These are phyloP conservation scores for Brachionus calyciflorus DNA, from an alignment of 1,140 invertebrate species.

Conservation along the genomic window DNA sequence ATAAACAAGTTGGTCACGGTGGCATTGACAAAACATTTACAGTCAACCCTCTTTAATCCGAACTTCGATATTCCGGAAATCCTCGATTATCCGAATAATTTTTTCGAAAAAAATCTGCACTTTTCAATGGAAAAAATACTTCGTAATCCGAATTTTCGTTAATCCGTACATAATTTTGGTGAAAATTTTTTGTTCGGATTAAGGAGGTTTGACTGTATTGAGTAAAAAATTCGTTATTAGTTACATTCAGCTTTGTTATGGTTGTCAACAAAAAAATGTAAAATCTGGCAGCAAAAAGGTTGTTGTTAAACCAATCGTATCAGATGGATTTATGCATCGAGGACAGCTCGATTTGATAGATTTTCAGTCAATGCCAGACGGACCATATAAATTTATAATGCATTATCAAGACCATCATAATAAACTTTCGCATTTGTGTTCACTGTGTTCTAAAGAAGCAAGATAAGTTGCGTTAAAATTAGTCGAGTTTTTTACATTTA, in stretches of 20 bases:
- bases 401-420: slow-evolving; percentile 62
- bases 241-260: slow-evolving; percentile 44
- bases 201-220: too few species aligned
- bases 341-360: slow-evolving; percentile 49
- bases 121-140: too few species aligned
- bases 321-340: slow-evolving; percentile 45
- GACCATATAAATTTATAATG: slow-evolving; percentile 58
- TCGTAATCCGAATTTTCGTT: too few species aligned
- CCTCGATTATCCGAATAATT: too few species aligned
- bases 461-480: slow-evolving; percentile 54
- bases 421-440: slow-evolving; percentile 59
- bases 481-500: slow-evolving; percentile 57
- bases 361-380: slow-evolving; percentile 37
- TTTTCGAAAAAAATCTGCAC: slow-evolving; percentile 11
- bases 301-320: slow-evolving; percentile 45
- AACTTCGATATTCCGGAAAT: too few species aligned
- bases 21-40: not conserved
- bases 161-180: too few species aligned
- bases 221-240: not conserved
- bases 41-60: too few species aligned
- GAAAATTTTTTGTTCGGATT: too few species aligned
- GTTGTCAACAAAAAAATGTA: slow-evolving; percentile 17
- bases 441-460: slow-evolving; percentile 51
- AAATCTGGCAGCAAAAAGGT: slow-evolving; percentile 3
- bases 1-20: not conserved